A percentile compares a stretch with the other conserved stretches of the same genome.
Evolutionary conservation across 2,797 vertebrate species (phyloP).

Genomic region (Tachyglossus aculeatus): DNA sequence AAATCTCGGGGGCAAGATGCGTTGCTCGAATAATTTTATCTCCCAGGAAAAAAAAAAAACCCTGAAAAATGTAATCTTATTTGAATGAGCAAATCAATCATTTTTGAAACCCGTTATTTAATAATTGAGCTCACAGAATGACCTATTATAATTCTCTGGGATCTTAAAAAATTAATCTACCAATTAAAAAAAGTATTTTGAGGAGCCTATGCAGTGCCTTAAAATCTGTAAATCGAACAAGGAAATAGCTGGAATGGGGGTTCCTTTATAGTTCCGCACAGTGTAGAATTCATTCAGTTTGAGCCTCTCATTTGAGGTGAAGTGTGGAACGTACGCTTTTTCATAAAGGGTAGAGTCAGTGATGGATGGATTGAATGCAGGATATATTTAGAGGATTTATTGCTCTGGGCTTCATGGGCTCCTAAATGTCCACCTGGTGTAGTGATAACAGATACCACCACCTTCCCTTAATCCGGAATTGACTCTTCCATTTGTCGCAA

Average conservation of each 20-base stretch:
- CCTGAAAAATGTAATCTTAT: background rate
- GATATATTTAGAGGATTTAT: too few species aligned
- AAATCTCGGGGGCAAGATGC: background rate
- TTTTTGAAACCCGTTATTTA: background rate
- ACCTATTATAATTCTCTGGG: slow-evolving; percentile 17
- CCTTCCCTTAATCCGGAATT: background rate
- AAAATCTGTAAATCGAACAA: too few species aligned
- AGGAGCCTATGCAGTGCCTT: too few species aligned
- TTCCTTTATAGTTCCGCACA: too few species aligned
- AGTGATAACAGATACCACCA: background rate
- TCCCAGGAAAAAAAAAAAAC: background rate
- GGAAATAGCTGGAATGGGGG: too few species aligned
- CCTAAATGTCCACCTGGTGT: background rate
- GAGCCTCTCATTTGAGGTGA: too few species aligned
- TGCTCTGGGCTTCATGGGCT: too few species aligned
- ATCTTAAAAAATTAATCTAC: background rate
- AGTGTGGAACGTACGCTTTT: too few species aligned
- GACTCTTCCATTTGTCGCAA: background rate
- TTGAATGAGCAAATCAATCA: slow-evolving; percentile 3
- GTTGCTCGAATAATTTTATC: slow-evolving; percentile 17
- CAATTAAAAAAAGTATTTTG: too few species aligned
- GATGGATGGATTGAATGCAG: too few species aligned
- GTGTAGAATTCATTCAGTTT: too few species aligned
- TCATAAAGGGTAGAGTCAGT: too few species aligned
- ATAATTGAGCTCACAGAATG: background rate